Conservation (phyloP, 2,113 vertebrate species). For the Ifrita kowaldi region DNA sequence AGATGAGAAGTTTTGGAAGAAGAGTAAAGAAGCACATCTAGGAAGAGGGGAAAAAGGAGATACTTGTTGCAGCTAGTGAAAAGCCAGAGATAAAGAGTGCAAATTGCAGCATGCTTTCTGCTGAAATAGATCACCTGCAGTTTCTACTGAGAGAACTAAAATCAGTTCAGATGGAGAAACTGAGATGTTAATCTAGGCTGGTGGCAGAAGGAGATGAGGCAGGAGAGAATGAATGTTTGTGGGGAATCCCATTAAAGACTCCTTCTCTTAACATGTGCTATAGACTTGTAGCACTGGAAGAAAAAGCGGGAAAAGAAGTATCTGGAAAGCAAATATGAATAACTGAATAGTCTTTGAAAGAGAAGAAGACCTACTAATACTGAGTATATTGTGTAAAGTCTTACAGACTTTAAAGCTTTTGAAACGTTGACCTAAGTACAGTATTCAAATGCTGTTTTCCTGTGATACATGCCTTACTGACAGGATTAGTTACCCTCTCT, state of each 20-base stretch:
- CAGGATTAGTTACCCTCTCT: background rate
- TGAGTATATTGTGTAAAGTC: too few relatives aligned
- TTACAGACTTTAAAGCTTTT: background rate
- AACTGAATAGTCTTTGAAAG: background rate
- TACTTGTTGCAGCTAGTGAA: background rate
- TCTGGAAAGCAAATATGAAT: background rate
- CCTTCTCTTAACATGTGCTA: background rate
- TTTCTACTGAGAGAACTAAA: background rate
- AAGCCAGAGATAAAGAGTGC: background rate
- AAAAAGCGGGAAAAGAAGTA: background rate
- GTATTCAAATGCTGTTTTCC: background rate
- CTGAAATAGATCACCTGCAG: background rate
- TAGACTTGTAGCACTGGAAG: background rate
- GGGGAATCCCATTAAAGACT: background rate
- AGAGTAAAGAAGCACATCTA: background rate
- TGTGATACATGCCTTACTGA: background rate
- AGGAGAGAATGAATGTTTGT: background rate
- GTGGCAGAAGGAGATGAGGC: background rate
- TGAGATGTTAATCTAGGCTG: background rate
- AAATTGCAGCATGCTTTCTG: background rate
- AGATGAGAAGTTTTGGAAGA: background rate
- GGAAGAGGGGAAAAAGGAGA: background rate
- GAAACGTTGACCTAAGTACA: background rate
- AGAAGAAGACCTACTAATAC: background rate
- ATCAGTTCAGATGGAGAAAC: background rate